phyloP scores from a whole-genome alignment of 1,140 invertebrate species.

The Achroia grisella region DNA sequence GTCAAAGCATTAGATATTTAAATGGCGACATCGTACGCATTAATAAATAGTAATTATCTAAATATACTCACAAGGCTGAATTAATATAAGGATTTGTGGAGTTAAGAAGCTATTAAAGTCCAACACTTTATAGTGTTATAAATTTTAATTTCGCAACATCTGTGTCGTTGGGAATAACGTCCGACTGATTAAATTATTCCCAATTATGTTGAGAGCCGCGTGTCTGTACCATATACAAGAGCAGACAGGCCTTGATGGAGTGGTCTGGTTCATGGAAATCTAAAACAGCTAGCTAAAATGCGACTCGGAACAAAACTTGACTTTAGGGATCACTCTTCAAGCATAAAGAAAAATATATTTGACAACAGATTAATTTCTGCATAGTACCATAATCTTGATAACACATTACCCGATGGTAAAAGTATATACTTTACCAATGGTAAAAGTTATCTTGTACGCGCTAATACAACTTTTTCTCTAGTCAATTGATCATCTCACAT shows the following conservation, averaged over 20 bases:
- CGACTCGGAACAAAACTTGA: too few relatives aligned
- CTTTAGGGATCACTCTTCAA: too few relatives aligned
- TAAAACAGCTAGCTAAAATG: too few relatives aligned
- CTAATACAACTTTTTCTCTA: not conserved
- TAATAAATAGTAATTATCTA: constrained; percentile 52
- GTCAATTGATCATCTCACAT: not conserved
- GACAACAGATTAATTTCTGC: too few relatives aligned
- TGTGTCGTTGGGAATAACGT: not conserved
- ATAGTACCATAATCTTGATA: too few relatives aligned
- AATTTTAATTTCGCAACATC: constrained; percentile 23
- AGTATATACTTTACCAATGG: too few relatives aligned
- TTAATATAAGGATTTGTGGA: constrained; percentile 46
- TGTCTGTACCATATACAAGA: not conserved
- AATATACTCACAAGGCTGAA: constrained; percentile 49
- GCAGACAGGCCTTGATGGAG: not conserved
- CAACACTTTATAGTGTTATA: constrained; percentile 19
- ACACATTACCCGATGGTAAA: too few relatives aligned
- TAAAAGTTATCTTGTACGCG: not conserved
- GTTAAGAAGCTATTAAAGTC: constrained; percentile 25
- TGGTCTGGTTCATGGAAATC: not conserved
- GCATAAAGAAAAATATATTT: too few relatives aligned
- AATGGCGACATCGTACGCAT: constrained; percentile 4
- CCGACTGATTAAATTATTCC: constrained; percentile 13
- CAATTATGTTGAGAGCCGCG: not conserved
- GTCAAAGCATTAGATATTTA: too few relatives aligned